Evolutionary conservation across 2,113 vertebrate species (phyloP).

Genomic region (Hiodon tergisus): DNA sequence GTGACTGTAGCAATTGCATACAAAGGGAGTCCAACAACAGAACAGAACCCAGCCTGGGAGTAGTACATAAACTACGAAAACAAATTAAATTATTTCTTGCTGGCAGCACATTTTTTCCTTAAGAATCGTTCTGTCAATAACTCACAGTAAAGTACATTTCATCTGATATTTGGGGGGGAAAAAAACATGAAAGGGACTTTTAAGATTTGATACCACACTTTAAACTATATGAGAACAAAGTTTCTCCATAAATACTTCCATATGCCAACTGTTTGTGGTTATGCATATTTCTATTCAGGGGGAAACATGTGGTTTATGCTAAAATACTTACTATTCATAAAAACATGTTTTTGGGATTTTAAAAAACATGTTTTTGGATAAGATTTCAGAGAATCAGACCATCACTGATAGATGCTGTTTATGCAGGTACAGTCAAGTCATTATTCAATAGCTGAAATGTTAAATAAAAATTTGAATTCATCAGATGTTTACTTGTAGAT

Average conservation of each 20-base stretch:
- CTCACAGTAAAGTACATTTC: conserved; percentile 32
- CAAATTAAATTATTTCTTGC: neutral
- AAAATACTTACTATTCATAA: conserved; percentile 59
- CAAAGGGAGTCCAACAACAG: neutral
- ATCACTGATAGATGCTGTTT: too few relatives aligned
- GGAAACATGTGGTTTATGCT: conserved; percentile 60
- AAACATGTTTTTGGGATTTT: conserved; percentile 52
- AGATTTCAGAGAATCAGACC: conserved; percentile 18
- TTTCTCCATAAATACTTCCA: conserved; percentile 63
- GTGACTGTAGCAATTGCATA: neutral
- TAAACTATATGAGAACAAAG: conserved; percentile 54
- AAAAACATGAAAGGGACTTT: conserved; percentile 41
- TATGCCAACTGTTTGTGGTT: conserved; percentile 63
- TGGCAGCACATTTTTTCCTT: neutral
- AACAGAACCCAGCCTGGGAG: neutral
- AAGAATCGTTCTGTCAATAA: conserved; percentile 13
- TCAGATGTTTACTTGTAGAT: conserved; percentile 13
- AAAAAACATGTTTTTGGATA: conserved; percentile 57
- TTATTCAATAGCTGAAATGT: conserved; percentile 18
- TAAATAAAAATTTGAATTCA: conserved; percentile 17
- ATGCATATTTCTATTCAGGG: conserved; percentile 59
- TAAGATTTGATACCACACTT: conserved; percentile 48
- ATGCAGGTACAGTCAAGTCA: neutral
- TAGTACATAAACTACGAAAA: neutral
- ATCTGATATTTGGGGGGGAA: conserved; percentile 32